Evolutionary conservation across 2,888 invertebrate genomes (phyloP), one percentile per base, ranked within the genome.

Genomic region (Drosophila neonasuta): DNA sequence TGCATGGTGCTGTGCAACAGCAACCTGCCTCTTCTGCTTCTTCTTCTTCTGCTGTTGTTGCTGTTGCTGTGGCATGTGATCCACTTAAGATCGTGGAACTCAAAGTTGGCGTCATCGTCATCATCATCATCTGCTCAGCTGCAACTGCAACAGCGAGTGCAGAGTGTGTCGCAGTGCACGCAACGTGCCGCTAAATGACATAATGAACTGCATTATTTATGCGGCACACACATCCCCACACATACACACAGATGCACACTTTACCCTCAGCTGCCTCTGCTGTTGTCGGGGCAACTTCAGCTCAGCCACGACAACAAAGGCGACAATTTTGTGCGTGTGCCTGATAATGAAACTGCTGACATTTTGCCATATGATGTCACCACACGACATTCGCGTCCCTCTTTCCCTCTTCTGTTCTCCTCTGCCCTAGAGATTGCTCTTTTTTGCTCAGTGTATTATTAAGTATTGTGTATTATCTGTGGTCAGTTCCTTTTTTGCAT

Each of bases 201-300:
- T 84, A 84, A 84, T 84, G 84, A 84, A 84, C 84, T 84, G 86
- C 83, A 86, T 86, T 84, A 84, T 84, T 86, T 78, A 84, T 86
- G 83, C 83, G 83, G 59, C 83, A 80, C 71, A 83, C 72, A 71
- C 66, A 55, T 46, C 32, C 55, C 42, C n/a, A 51, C 42, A 48
- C 11, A 30, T 7, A 30, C 29, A 48, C 32, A 15, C 3, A 13
- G 8, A 50, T 36, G 42, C 11, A 30, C 4, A 20, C 20, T 41
- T 11, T 11, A 13, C 36, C 45, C 68, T 44, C 61, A 66, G 49
- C 61, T 63, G 39, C 56, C 48, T 45, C 62, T 51, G 56, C 45
- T 61, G 59, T 56, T 68, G 62, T 60, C 46, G 57, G 58, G 54
- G 46, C 66, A 54, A 58, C 58, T 64, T 15, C 44, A 60, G 61